Evolutionary conservation across 1,140 invertebrate genomes (phyloP), one percentile per base, ranked within the genome.

Genomic region (Lethrus apterus): DNA sequence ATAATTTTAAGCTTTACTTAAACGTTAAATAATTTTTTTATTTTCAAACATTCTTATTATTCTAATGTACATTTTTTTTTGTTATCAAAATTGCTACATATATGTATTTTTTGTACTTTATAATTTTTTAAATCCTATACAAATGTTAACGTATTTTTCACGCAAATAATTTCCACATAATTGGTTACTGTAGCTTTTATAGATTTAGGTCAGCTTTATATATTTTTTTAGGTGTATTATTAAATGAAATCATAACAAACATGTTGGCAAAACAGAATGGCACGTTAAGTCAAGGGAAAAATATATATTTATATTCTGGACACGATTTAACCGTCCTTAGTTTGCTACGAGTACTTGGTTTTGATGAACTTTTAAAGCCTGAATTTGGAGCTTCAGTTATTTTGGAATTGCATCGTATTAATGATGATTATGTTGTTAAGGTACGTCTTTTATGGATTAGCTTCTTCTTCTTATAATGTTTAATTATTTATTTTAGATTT

Each of bases 301-400:
- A 73, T 54, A 66, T 80, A 41, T 72, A 75, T 55, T 59, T 82
- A 7, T 87, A 85, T 64, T 76, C 83, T 0, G 83, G 70, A 0
- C 85, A 89, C 58, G 85, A 89, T 60, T 67, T 84, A 2, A 85
- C 79, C 0, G 58, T 87, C n/a, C 80, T 87, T 0, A 79, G 76
- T 55, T 55, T 82, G 4, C 71, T 84, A 66, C 72, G 81, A 46
- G 72, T 81, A 0, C 70, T 88, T 52, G 81, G 81, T 4, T 79
- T 80, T 47, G 62, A 70, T 0, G 72, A 79, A 46, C 65, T 76
- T 11, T 59, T 83, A 8, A 76, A 81, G 56, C 84, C 84, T 0
- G 78, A 80, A 29, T 84, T 81, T 63, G 82, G 81, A 1, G 77
- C 83, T 1, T 75, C 77, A 10, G 44, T 89, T 1, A 71, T 80